Percentiles rank a stretch among this genome's conserved stretches.
Evolutionary conservation across 2,113 vertebrate genomes (phyloP).

Genomic region (Enhydra lutris): DNA sequence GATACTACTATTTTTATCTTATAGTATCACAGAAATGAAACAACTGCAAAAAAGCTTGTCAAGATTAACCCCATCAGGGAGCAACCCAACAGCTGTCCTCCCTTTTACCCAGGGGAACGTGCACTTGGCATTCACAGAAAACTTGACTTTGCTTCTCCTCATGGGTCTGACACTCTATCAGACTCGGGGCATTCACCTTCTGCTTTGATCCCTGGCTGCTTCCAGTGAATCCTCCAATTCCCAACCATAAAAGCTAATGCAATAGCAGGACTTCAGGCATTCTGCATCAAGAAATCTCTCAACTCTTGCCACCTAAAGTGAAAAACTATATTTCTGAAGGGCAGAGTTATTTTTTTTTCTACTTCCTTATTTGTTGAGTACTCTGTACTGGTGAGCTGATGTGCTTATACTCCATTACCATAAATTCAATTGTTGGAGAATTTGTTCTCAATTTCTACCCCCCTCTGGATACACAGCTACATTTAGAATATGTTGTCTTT

Average conservation of each 20-base stretch:
- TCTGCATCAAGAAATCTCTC: slow-evolving; percentile 74
- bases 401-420: slow-evolving; percentile 73
- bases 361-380: slow-evolving; percentile 29
- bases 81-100: slow-evolving; percentile 48
- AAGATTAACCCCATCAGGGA: slow-evolving; percentile 58
- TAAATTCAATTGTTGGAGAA: slow-evolving; percentile 79
- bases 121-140: slow-evolving; percentile 12
- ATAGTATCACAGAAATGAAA: slow-evolving; percentile 55
- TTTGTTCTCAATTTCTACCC: slow-evolving; percentile 65
- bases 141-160: neutral
- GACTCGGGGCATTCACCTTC: slow-evolving; percentile 51
- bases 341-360: slow-evolving; percentile 9
- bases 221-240: slow-evolving; percentile 45
- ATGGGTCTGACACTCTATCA: slow-evolving; percentile 30
- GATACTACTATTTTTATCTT: slow-evolving; percentile 63
- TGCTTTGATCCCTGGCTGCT: slow-evolving; percentile 57
- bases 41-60: slow-evolving; percentile 48
- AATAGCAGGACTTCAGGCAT: slow-evolving; percentile 59
- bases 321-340: slow-evolving; percentile 69
- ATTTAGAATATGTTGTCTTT: slow-evolving; percentile 74
- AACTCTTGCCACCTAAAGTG: slow-evolving; percentile 55
- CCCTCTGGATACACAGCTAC: slow-evolving; percentile 71
- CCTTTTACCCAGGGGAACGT: neutral
- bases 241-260: slow-evolving; percentile 53
- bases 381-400: slow-evolving; percentile 68